Percentiles rank a stretch among this genome's conserved stretches.
Conservation (phyloP, 2,113 vertebrate genomes). For the Erythrocebus patas region DNA sequence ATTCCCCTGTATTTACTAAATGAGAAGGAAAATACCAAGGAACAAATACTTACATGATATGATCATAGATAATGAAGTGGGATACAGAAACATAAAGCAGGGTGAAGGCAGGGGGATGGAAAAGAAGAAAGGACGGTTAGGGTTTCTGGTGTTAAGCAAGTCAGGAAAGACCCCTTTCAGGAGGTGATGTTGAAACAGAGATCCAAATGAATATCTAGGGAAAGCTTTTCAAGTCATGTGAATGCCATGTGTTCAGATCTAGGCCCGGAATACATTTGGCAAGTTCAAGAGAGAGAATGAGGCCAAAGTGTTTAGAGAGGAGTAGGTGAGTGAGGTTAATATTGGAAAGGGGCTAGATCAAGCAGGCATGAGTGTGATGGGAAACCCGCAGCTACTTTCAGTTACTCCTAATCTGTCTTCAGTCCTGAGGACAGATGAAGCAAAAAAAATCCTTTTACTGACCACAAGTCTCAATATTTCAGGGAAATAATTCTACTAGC, state of each 20-base stretch:
- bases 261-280: background rate
- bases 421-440: accelerated
- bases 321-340: accelerated
- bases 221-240: background rate
- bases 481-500: background rate
- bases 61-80: background rate
- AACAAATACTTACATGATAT: background rate
- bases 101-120: background rate
- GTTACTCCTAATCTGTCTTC: background rate
- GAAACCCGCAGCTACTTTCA: accelerated
- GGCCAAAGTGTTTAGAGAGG: background rate
- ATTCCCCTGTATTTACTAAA: background rate
- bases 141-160: background rate
- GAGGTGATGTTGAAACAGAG: background rate
- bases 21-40: background rate
- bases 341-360: accelerated
- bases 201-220: background rate
- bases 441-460: background rate
- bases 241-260: background rate
- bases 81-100: background rate
- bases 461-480: too few relatives aligned
- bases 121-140: background rate
- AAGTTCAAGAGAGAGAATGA: background rate
- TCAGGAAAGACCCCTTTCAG: background rate
- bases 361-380: accelerated